phyloP scores from a whole-genome alignment of 1,140 invertebrate species.

The Lucilia sericata region DNA sequence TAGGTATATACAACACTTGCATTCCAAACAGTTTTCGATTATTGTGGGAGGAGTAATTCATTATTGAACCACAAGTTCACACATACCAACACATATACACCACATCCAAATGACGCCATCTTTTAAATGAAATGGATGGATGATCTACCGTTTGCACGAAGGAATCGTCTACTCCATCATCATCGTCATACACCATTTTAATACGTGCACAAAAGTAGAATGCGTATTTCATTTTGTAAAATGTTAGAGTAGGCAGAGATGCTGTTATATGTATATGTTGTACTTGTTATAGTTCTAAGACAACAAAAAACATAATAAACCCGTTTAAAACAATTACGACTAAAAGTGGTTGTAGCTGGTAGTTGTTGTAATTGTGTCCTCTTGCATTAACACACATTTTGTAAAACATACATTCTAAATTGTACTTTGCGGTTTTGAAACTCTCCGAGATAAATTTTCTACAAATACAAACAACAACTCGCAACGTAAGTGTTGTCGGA shows the following conservation, averaged over 20 bases:
- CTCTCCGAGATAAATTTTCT: not conserved
- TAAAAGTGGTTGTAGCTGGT: constrained; percentile 5
- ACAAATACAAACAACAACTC: not conserved
- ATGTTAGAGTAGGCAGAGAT: not conserved
- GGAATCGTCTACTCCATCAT: not conserved
- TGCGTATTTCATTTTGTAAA: not conserved
- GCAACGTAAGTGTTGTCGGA: not conserved
- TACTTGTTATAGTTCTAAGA: not conserved
- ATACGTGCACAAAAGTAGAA: not conserved
- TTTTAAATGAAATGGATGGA: constrained; percentile 37
- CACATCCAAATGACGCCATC: constrained; percentile 16
- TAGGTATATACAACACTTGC: not conserved
- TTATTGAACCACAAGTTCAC: constrained; percentile 26
- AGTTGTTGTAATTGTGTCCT: not conserved
- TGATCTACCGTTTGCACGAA: constrained; percentile 12
- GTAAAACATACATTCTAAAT: not conserved
- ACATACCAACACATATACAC: not conserved
- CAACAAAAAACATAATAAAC: not conserved
- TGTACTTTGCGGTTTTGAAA: not conserved
- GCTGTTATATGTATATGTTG: not conserved
- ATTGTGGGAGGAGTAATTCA: constrained; percentile 46
- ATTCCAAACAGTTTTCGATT: not conserved
- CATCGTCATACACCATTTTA: not conserved
- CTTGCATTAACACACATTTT: not conserved
- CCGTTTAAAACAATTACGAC: not conserved